Percentiles rank a stretch among this genome's conserved stretches.
Conservation (phyloP, 2,113 vertebrate genomes). For the Prunella himalayana region DNA sequence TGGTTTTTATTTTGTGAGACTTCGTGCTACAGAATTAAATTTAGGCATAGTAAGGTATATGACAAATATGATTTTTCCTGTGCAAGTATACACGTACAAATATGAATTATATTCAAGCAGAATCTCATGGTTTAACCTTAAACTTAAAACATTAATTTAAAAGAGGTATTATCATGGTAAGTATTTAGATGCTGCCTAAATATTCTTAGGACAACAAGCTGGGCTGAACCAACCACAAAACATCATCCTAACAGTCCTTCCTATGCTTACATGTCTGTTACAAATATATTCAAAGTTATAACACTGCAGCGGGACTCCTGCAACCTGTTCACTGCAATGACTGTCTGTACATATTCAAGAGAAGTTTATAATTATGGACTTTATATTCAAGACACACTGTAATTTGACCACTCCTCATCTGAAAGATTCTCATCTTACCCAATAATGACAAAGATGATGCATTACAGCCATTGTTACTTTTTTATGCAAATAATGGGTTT, state of each 20-base stretch:
- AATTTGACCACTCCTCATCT: background rate
- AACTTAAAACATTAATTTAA: background rate
- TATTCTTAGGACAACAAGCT: background rate
- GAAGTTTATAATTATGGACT: background rate
- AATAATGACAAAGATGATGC: background rate
- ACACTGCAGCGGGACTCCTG: background rate
- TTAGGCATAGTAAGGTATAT: background rate
- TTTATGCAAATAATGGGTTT: accelerated
- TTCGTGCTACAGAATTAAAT: background rate
- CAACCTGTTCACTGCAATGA: background rate
- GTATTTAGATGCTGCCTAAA: background rate
- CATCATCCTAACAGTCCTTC: background rate
- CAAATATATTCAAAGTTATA: background rate
- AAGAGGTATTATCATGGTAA: background rate
- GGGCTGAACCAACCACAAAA: background rate
- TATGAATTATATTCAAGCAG: background rate
- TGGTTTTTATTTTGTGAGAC: background rate
- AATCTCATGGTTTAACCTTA: background rate
- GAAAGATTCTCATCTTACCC: background rate
- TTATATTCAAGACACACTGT: background rate
- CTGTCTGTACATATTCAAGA: background rate
- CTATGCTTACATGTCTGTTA: background rate
- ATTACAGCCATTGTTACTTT: background rate
- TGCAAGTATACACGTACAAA: background rate
- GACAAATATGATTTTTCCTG: background rate